Conservation (phyloP, 2,797 vertebrate species). For the Harpagifer antarcticus region DNA sequence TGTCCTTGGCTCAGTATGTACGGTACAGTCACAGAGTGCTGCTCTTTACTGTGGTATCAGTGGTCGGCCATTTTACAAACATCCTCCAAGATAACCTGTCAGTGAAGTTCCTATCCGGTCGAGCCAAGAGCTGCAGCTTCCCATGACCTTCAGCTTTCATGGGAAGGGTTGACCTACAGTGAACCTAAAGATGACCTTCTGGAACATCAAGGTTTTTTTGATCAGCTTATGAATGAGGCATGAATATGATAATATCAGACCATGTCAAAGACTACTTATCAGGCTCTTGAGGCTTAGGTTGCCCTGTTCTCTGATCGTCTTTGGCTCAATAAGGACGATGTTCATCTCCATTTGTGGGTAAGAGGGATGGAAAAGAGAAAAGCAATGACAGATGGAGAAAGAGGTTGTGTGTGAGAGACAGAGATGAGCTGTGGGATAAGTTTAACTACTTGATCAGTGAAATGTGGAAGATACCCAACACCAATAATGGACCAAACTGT, state of each 20-base stretch:
- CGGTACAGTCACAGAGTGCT: slow-evolving; percentile 59
- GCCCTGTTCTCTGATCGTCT: slow-evolving; percentile 49
- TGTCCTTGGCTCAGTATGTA: slow-evolving; percentile 74
- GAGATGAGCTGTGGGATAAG: slow-evolving; percentile 28
- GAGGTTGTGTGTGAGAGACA: slow-evolving; percentile 3
- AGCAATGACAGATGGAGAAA: slow-evolving; percentile 13
- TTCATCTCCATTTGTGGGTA: slow-evolving; percentile 9
- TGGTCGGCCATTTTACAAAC: slow-evolving; percentile 81
- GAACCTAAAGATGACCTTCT: slow-evolving; percentile 69
- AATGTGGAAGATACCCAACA: slow-evolving; percentile 37
- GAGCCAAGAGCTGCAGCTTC: slow-evolving; percentile 77
- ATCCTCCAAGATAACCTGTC: slow-evolving; percentile 77
- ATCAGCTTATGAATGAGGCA: slow-evolving; percentile 66
- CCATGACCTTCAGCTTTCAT: slow-evolving; percentile 79
- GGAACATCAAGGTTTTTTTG: slow-evolving; percentile 48
- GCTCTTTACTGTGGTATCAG: slow-evolving; percentile 80
- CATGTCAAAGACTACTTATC: slow-evolving; percentile 46
- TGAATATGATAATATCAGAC: slow-evolving; percentile 65
- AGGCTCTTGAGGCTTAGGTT: slow-evolving; percentile 41
- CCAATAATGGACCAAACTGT: slow-evolving; percentile 3
- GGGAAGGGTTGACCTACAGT: slow-evolving; percentile 61
- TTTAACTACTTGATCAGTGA: slow-evolving; percentile 30
- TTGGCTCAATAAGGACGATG: slow-evolving; percentile 44
- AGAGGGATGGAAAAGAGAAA: background rate
- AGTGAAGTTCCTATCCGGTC: slow-evolving; percentile 70